Base-by-base conservation (phyloP, 2,888 invertebrate species). In the Pediacus dermestoides region DNA sequence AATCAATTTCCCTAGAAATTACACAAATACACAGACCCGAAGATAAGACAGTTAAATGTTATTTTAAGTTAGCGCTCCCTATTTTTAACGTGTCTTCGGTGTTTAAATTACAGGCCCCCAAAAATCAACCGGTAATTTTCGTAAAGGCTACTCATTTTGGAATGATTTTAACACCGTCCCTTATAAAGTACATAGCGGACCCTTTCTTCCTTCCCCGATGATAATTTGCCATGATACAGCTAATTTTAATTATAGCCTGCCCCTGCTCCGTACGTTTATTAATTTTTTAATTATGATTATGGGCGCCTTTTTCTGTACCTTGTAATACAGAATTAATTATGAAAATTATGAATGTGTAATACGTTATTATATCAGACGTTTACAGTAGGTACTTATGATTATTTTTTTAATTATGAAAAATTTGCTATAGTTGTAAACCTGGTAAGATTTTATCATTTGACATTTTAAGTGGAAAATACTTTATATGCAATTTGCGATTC, bases 51-150 rank as follows among this genome's bases (percentile, higher is more conserved):
- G 55, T 58, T 50, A 57, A 55, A 48, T 52, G 52, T 44, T 50
- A 48, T 52, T 50, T 52, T 53, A 49, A 48, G 41, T 45, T 44
- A 41, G 49, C 50, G 42, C 44, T 51, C 50, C 42, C 45, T 44
- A 42, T 47, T 53, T 50, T 57, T 53, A 52, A 56, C 44, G 53
- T 52, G 52, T 50, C 55, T 60, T 61, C 66, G 64, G 64, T 57
- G 37, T 39, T 44, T 35, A 64, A 64, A 66, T 66, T 65, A 66
- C 61, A 66, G 63, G 64, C 61, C 60, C n/a, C 46, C 49, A 44
- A 42, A 47, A 52, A 54, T 58, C 55, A 57, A 58, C 53, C 55
- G 50, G 61, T 60, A 64, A 64, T 63, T 63, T 58, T 39, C 41
- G 52, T 55, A 58, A 58, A 61, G 61, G 58, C 60, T 59, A 61